Base-by-base conservation (phyloP, 2,888 invertebrate species). In the Tachina lurida region DNA sequence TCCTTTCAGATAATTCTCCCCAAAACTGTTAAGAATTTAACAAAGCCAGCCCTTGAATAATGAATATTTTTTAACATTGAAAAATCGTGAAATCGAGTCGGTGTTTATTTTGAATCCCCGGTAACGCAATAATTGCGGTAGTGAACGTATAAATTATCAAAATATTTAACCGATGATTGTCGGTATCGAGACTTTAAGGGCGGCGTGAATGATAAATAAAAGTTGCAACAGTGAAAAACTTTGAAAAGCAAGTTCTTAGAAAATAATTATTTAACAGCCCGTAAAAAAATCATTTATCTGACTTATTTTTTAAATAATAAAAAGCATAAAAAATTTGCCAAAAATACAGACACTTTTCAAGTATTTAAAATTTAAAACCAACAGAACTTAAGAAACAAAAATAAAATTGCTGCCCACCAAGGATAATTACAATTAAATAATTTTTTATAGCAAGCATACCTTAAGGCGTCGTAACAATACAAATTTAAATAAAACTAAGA, bases 391-490 rank as follows among this genome's bases (percentile, higher is more conserved):
- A 43, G 43, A n/a, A 45, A 31, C 5, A 41, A 43, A 71, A 19
- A 43, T 7, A 63, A 56, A 54, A 12, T 68, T 77, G 68, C 19
- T 77, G 49, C 8, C 22, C 60, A 58, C 19, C 49, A 68, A 67
- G 15, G 56, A 76, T 75, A 7, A 31, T 82, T 63, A 63, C 39
- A 75, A 63, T 73, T 52, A 67, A 74, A 63, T 12, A 19, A 58
- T 65, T 15, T n/a, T 47, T 41, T 63, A 49, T 71, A 75, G 63
- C 45, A 70, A 82, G 60, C 49, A 70, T 49, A 49, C 19, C 75
- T 62, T 62, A 39, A 54, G 75, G 81, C 68, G 9, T 45, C 58
- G 31, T 31, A 47, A 56, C 19, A 79, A 58, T 13, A 41, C 8
- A 56, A 71, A 70, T 19, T 52, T 22, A 15, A 68, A 39, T 52